Percentiles rank a stretch among this genome's conserved stretches.
Evolutionary conservation across 2,113 vertebrate genomes (phyloP).

Genomic region (Ascaphus truei): DNA sequence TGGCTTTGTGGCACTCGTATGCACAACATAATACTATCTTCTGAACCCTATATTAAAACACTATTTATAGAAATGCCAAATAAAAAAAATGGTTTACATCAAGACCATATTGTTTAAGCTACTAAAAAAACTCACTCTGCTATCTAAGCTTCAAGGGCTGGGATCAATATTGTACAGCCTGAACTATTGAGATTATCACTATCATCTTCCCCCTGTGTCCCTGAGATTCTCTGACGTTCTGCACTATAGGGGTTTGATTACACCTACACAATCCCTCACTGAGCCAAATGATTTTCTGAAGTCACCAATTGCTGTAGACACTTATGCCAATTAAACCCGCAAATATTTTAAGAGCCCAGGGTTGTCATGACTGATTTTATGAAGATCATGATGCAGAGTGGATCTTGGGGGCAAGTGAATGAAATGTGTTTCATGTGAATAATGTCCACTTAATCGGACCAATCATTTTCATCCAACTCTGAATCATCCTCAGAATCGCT

Average conservation of each 20-base stretch:
- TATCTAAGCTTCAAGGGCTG: no score
- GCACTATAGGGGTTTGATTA: not conserved
- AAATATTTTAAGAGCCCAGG: not conserved
- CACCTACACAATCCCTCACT: not conserved
- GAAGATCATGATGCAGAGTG: not conserved
- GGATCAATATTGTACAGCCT: not conserved
- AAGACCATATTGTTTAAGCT: not conserved
- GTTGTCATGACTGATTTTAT: not conserved
- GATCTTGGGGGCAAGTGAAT: not conserved
- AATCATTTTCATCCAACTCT: slow-evolving; percentile 91
- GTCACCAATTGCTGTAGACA: no score
- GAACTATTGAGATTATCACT: not conserved
- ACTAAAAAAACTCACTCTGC: not conserved
- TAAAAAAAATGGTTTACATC: not conserved
- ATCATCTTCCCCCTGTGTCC: not conserved
- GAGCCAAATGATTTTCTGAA: not conserved
- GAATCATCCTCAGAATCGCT: slow-evolving; percentile 95
- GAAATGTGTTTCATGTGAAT: not conserved
- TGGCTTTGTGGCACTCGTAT: not conserved
- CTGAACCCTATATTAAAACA: no score
- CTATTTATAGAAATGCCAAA: not conserved
- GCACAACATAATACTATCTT: not conserved
- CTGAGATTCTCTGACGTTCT: not conserved
- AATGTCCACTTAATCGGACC: slow-evolving; percentile 82
- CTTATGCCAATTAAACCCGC: no score